Base-by-base conservation (phyloP, 1,140 invertebrate genomes). In the Nautilus pompilius region DNA sequence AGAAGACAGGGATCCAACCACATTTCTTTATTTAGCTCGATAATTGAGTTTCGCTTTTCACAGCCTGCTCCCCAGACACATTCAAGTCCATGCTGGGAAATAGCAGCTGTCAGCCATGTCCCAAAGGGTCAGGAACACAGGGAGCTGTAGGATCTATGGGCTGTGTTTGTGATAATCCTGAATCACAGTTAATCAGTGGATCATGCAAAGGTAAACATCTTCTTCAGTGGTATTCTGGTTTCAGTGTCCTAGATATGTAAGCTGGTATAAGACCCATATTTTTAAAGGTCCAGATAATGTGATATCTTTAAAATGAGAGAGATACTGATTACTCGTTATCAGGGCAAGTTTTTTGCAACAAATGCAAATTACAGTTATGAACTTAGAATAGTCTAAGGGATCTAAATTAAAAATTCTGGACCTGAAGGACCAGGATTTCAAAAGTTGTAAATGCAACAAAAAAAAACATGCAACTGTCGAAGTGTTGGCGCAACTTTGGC, bases 1-100 rank as follows among this genome's bases (percentile, higher is more conserved):
- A n/a, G n/a, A n/a, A n/a, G n/a, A n/a, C n/a, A n/a, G n/a, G n/a
- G n/a, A n/a, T n/a, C n/a, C n/a, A n/a, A n/a, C n/a, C n/a, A n/a
- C n/a, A n/a, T n/a, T n/a, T n/a, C n/a, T n/a, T n/a, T n/a, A n/a
- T n/a, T n/a, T n/a, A n/a, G n/a, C n/a, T n/a, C n/a, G n/a, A n/a
- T n/a, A n/a, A n/a, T n/a, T n/a, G n/a, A n/a, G n/a, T n/a, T 20
- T 24, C 17, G 32, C 45, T 56, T 28, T 56, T 61, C 53, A 22
- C 53, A 72, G 70, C 36, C 26, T 72, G 70, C 63, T 54, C 60
- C 5, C 48, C 64, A 29, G 58, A 72, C 54, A 70, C 64, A 20
- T 72, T 62, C 53, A 72, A 72, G 46, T 54, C 68, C 30, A 45
- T 57, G 36, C 58, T 67, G n/a, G 61, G 68, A 8, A 70, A 72